Evolutionary conservation across 1,140 invertebrate species (phyloP), one percentile per base, ranked within the genome.

Genomic region (Bombus breviceps): DNA sequence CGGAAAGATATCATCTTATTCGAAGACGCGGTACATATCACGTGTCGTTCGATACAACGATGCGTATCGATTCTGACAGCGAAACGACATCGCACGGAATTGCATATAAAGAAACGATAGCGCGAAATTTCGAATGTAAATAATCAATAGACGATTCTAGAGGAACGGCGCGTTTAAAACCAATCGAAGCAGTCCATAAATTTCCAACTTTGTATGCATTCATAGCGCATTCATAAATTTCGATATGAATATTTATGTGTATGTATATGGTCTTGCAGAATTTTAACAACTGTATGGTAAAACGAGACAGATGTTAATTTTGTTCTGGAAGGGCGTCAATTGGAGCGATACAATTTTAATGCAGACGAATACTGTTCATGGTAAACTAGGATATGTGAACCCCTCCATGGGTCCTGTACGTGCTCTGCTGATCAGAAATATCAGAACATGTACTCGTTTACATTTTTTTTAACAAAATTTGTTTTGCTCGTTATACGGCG

Each of bases 1-100:
- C 13, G 1, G 13, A 15, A 2, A 59, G 75, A 79, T 72, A 79
- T 69, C 74, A 43, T 84, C 43, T 71, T 37, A n/a, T 39, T 71
- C 22, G 66, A 47, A 41, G 74, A 77, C 15, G 41, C 13, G 37
- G 47, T 34, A 12, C 18, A 13, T 12, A 13, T 28, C 47, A 25
- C 34, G 28, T 22, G n/a, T 37, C 62, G 22, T 28, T 32, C 37
- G 13, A 43, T 22, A 22, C 22, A 32, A 13, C n/a, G 28, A 34
- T 68, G 9, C 18, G 22, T 37, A 34, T 68, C 66, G 66, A 68
- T 68, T 37, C 18, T 37, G 18, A 68, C 34, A 22, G 18, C 13
- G n/a, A 8, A 39, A 81, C 22, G 37, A 41, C 32, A 28, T 72
- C 68, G 18, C 28, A 4, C 12, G 59, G 12, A n/a, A 66, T 66